These are phyloP conservation scores for Agapetus fuscipes DNA, from an alignment of 2,888 invertebrate genomes.

Conservation along the genomic window DNA sequence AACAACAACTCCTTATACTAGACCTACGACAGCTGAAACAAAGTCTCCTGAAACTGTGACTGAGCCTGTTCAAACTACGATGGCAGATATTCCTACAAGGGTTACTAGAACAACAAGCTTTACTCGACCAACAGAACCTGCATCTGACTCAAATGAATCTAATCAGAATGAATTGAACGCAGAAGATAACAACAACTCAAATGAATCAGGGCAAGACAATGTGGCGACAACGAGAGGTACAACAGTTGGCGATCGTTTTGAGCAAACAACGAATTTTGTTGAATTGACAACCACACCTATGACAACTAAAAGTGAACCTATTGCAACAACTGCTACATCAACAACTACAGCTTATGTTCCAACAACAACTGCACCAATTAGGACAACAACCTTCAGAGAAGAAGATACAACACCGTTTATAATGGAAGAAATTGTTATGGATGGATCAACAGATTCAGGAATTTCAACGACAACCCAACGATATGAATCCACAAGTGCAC, in stretches of 20 bases:
- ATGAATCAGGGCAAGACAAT: too few species aligned
- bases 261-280: too few species aligned
- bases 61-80: constrained; percentile 1
- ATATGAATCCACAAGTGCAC: constrained; percentile 2
- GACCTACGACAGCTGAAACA: constrained; percentile 1
- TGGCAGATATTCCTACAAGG: not conserved
- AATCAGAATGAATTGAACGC: too few species aligned
- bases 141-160: too few species aligned
- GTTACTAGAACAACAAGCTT: not conserved
- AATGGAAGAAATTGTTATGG: too few species aligned
- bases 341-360: constrained; percentile 11
- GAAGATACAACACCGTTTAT: constrained; percentile 8
- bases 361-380: constrained; percentile 8
- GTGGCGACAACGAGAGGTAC: too few species aligned
- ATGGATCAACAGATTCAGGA: too few species aligned
- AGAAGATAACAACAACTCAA: too few species aligned
- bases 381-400: constrained; percentile 7
- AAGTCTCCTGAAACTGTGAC: not conserved
- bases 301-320: constrained; percentile 6
- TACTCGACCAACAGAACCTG: too few species aligned
- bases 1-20: constrained; percentile 7
- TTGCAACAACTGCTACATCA: constrained; percentile 11
- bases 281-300: constrained; percentile 2
- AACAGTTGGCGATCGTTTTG: too few species aligned
- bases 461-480: not conserved